Percentiles rank a stretch among this genome's conserved stretches.
Conservation (phyloP, 2,888 invertebrate genomes). For the Agonopterix subpropinquella region DNA sequence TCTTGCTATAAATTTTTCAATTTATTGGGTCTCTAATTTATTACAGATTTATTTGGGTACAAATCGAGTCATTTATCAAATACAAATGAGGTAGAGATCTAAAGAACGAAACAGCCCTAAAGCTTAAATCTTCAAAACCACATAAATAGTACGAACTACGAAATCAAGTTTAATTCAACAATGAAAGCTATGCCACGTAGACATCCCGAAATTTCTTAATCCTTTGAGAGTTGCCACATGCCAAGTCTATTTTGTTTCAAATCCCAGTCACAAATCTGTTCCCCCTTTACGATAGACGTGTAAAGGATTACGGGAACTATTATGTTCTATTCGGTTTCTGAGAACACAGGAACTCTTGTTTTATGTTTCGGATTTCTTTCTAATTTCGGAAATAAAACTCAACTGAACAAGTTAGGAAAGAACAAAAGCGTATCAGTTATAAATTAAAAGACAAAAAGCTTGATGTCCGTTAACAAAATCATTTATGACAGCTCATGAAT, state of each 20-base stretch:
- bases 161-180: background rate
- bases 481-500: slow-evolving; percentile 32
- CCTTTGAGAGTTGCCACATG: slow-evolving; percentile 24
- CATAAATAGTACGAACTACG: no score
- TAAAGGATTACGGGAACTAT: slow-evolving; percentile 56
- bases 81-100: slow-evolving; percentile 1
- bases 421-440: slow-evolving; percentile 3
- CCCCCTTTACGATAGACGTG: slow-evolving; percentile 40
- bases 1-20: slow-evolving; percentile 34
- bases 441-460: background rate
- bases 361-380: slow-evolving; percentile 26
- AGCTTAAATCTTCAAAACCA: no score
- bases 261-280: slow-evolving; percentile 45
- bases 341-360: slow-evolving; percentile 28
- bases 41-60: slow-evolving; percentile 7
- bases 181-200: slow-evolving; percentile 2
- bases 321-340: slow-evolving; percentile 42
- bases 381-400: slow-evolving; percentile 27
- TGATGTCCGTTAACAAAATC: slow-evolving; percentile 20
- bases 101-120: no score
- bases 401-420: background rate
- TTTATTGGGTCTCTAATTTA: slow-evolving; percentile 33
- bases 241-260: slow-evolving; percentile 37
- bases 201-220: slow-evolving; percentile 20
- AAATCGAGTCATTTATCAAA: slow-evolving; percentile 10